A percentile compares a stretch with the other conserved stretches of the same genome.
These are phyloP conservation scores for Pantherophis vulpinus DNA, from an alignment of 2,797 vertebrate species.

Conservation along the genomic window DNA sequence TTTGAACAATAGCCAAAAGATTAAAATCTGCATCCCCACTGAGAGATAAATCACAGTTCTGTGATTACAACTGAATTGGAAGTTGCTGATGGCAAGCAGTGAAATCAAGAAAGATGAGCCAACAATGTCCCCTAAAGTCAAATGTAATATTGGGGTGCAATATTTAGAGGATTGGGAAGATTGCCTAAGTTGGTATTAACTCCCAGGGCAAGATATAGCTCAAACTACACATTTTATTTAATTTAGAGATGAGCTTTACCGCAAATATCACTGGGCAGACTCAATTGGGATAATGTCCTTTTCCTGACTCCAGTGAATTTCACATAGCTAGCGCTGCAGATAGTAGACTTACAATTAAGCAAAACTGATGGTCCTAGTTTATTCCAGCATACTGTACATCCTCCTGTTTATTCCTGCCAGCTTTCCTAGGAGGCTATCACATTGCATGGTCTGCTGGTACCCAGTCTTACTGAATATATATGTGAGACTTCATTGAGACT, in stretches of 20 bases:
- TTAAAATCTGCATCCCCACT: neutral
- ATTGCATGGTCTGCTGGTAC: neutral
- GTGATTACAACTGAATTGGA: neutral
- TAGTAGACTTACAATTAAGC: neutral
- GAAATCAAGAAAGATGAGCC: neutral
- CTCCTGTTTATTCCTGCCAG: neutral
- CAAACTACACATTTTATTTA: neutral
- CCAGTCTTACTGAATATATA: neutral
- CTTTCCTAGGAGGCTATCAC: neutral
- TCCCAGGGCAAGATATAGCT: neutral
- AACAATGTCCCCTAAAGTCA: neutral
- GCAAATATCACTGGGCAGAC: neutral
- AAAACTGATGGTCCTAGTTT: neutral
- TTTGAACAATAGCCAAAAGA: neutral
- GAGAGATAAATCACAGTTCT: neutral
- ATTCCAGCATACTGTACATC: neutral
- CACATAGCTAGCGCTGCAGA: neutral
- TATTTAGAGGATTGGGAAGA: neutral
- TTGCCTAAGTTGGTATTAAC: neutral
- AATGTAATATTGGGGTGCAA: neutral
- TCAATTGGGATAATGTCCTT: neutral
- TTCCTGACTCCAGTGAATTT: neutral
- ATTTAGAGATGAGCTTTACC: neutral
- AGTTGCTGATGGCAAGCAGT: neutral
- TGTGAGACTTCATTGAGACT: neutral